Conservation (phyloP, 2,888 invertebrate species). For the Sinelater perroti region DNA sequence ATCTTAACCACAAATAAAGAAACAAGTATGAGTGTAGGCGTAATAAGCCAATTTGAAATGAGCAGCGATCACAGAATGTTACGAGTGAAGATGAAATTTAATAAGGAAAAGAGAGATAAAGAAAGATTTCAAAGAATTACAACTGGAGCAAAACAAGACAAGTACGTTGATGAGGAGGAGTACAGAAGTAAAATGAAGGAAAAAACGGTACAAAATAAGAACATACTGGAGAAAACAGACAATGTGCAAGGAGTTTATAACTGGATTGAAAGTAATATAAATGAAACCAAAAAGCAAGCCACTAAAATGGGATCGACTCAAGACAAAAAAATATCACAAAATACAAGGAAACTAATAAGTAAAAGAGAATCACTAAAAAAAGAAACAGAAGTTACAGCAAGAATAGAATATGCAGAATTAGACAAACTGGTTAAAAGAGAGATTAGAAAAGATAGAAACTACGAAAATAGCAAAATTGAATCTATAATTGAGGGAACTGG, state of each 20-base stretch:
- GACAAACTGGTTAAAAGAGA: no score
- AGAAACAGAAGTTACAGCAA: conserved; percentile 4
- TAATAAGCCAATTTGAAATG: conserved; percentile 13
- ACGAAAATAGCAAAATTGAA: conserved; percentile 7
- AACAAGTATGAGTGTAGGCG: neutral
- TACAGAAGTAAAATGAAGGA: conserved; percentile 8
- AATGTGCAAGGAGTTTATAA: conserved; percentile 6
- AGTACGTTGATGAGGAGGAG: conserved; percentile 1
- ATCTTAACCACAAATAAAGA: no score
- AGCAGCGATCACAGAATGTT: conserved; percentile 13
- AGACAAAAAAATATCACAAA: conserved; percentile 6
- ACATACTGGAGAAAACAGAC: conserved; percentile 6
- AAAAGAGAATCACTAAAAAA: conserved; percentile 14
- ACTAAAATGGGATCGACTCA: conserved; percentile 1
- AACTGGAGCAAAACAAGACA: conserved; percentile 6
- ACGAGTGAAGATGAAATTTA: neutral
- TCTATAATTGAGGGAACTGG: conserved; percentile 8
- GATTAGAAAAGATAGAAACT: conserved; percentile 9
- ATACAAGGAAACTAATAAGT: conserved; percentile 3
- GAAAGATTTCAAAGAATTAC: conserved; percentile 7
- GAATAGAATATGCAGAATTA: conserved; percentile 5
- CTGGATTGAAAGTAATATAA: conserved; percentile 13
- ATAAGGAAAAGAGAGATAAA: conserved; percentile 7
- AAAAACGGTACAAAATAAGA: conserved; percentile 11
- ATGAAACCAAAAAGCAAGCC: conserved; percentile 14